Base-by-base conservation (phyloP, 1,140 invertebrate genomes). In the Leptinotarsa texana region DNA sequence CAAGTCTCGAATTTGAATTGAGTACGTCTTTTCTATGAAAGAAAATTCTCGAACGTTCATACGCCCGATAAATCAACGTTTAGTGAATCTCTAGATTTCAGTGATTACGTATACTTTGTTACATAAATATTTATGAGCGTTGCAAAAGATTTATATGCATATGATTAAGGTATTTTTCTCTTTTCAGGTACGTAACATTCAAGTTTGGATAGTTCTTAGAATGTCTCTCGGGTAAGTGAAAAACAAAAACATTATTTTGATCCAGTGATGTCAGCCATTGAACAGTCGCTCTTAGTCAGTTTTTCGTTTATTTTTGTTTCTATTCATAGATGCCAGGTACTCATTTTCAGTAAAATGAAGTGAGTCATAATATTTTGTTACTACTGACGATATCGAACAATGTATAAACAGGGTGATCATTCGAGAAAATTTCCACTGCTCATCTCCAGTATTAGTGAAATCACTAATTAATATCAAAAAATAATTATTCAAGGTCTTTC, bases 251-350 rank as follows among this genome's bases (percentile, higher is more conserved):
- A 17, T 8, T 57, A 57, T 57, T 57, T 57, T 18, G 17, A 57
- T 57, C 15, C 51, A 57, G n/a, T 57, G 51, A 57, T 57, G 51
- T 57, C 51, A 18, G n/a, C 15, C 51, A 15, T 57, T 57, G 51
- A 57, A 57, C 51, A 57, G 15, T 57, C n/a, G 51, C 15, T 57
- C 4, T 57, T 57, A 57, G 51, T 57, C 33, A 57, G n/a, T 57
- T 57, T 57, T 57, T 57, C 51, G 51, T 57, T 57, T 57, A 57
- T 57, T 57, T 57, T 57, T 57, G 51, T 57, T 57, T 57, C 51
- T 57, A 57, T 57, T 57, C 51, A 15, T 57, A 57, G 51, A 57
- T 18, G 51, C 51, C 51, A 57, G 51, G 51, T 57, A 57, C n/a
- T 18, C 51, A 57, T 42, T 42, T 42, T 11, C 33, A 42, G 33